Conservation (phyloP, 2,797 vertebrate species). For the Falco peregrinus region DNA sequence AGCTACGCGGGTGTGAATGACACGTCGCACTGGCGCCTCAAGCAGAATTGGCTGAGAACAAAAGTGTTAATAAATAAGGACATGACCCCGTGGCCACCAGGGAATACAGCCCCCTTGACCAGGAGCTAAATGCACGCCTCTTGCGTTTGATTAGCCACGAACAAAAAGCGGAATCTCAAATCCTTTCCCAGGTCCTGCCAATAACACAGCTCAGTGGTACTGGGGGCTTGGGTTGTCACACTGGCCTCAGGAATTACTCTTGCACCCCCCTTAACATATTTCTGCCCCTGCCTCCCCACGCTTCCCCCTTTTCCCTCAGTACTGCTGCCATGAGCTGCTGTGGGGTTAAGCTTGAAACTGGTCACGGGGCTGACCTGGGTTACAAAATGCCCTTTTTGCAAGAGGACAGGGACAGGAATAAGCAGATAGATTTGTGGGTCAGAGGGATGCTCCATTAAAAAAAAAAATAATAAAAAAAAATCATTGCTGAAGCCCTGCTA, state of each 20-base stretch:
- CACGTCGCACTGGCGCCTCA: not conserved
- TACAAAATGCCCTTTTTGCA: not conserved
- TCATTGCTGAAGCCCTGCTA: not conserved
- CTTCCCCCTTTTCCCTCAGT: not conserved
- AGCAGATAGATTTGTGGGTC: not conserved
- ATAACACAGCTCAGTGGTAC: not conserved
- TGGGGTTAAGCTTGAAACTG: not conserved
- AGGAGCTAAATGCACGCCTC: not conserved
- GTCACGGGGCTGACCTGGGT: not conserved
- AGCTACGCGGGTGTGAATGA: not conserved
- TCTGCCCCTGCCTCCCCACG: not conserved
- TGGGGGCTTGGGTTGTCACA: not conserved
- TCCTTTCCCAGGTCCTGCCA: not conserved
- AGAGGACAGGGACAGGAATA: not conserved
- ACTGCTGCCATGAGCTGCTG: not conserved
- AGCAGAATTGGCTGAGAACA: not conserved
- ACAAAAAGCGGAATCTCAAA: constrained; percentile 16
- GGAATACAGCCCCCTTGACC: not conserved
- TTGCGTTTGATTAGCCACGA: not conserved
- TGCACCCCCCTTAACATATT: not conserved
- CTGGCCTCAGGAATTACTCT: not conserved
- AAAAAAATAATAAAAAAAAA: not conserved
- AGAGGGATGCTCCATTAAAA: not conserved
- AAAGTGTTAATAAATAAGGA: not conserved
- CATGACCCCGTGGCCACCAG: not conserved